Conservation (phyloP, 2,888 invertebrate species). For the Xestia ashworthii region DNA sequence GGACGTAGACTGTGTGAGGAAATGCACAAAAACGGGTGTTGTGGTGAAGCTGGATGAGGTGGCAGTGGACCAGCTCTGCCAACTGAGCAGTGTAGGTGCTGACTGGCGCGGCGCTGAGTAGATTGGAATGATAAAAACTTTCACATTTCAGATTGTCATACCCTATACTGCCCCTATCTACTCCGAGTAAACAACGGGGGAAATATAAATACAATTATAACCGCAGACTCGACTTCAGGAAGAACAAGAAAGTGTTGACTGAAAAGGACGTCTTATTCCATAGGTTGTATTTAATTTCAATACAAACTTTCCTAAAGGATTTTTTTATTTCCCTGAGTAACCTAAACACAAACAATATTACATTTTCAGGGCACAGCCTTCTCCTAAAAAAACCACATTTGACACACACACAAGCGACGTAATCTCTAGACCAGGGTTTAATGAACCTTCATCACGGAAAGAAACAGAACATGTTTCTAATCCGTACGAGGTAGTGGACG, state of each 20-base stretch:
- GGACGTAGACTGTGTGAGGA: too few species aligned
- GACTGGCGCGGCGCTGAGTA: background rate
- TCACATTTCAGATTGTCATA: constrained; percentile 68
- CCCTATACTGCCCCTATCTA: constrained; percentile 36
- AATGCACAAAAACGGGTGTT: background rate
- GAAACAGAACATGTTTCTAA: constrained; percentile 35
- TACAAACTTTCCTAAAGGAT: background rate
- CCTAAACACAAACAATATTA: background rate
- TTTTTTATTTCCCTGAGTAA: background rate
- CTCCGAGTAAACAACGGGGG: constrained; percentile 29
- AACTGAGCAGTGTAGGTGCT: background rate
- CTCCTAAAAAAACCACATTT: background rate
- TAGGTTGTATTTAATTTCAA: constrained; percentile 35
- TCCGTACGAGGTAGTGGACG: constrained; percentile 71
- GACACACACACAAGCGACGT: constrained; percentile 5
- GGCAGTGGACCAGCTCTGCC: background rate
- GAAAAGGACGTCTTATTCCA: constrained; percentile 34
- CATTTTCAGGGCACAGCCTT: constrained; percentile 23
- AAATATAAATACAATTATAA: constrained; percentile 66
- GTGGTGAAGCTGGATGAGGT: background rate
- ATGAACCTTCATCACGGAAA: constrained; percentile 10
- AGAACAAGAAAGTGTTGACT: constrained; percentile 56
- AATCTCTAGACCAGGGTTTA: constrained; percentile 19
- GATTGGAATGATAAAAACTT: background rate
- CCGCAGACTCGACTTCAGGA: constrained; percentile 70